phyloP scores from a whole-genome alignment of 2,888 invertebrate genomes.

The Campoplex capitator region DNA sequence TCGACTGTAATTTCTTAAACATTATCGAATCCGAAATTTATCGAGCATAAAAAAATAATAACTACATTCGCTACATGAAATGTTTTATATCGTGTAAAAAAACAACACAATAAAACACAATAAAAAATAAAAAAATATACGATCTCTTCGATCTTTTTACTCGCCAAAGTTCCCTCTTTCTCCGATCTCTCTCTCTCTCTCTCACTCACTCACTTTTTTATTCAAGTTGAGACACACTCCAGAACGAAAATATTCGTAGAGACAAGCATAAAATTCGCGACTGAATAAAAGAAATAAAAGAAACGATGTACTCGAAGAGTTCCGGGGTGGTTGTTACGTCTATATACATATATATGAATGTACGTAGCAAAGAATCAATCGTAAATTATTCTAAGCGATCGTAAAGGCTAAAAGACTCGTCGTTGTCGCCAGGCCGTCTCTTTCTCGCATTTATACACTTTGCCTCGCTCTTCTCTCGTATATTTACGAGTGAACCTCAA shows the following conservation, averaged over 20 bases:
- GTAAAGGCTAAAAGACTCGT: conserved; percentile 76
- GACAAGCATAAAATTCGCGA: conserved; percentile 12
- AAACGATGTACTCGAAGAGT: not conserved
- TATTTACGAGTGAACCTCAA: conserved; percentile 45
- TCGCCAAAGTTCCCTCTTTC: not conserved
- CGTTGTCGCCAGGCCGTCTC: conserved; percentile 70
- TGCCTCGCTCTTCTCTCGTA: conserved; percentile 18
- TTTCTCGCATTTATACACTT: conserved; percentile 61
- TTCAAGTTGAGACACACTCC: not conserved
- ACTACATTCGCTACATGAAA: not conserved
- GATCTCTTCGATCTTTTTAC: conserved; percentile 14
- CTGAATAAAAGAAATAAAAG: conserved; percentile 21
- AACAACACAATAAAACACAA: not conserved
- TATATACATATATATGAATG: not conserved
- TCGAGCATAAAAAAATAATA: not conserved
- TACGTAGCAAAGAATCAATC: conserved; percentile 62
- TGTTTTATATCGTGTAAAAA: not conserved
- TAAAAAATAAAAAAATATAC: not conserved
- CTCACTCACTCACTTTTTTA: not conserved
- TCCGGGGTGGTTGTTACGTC: not conserved
- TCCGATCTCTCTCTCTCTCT: not conserved
- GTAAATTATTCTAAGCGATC: conserved; percentile 78
- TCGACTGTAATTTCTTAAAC: not conserved
- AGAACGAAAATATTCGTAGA: conserved; percentile 1
- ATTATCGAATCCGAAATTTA: not conserved